These are phyloP conservation scores for Hemicordylus capensis DNA, from an alignment of 2,113 vertebrate species.

Conservation along the genomic window DNA sequence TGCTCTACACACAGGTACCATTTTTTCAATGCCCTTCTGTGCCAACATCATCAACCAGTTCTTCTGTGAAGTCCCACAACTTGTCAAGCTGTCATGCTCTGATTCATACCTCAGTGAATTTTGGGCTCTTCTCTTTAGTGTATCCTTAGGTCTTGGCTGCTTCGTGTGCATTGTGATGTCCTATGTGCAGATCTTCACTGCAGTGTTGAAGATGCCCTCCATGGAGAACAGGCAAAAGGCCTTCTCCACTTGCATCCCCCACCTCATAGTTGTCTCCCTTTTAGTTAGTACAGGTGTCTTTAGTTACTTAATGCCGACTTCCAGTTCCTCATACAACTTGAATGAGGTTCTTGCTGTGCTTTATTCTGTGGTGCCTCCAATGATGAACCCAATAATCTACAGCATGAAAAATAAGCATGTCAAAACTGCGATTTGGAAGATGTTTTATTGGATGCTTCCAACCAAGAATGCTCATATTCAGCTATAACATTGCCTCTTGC, in stretches of 20 bases:
- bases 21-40: conserved; percentile 9
- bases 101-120: not conserved
- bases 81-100: not conserved
- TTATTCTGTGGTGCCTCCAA: too few species aligned
- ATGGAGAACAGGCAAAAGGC: not conserved
- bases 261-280: not conserved
- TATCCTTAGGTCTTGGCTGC: not conserved
- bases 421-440: too few species aligned
- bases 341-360: not conserved
- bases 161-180: not conserved
- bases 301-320: not conserved
- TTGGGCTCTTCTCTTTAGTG: not conserved
- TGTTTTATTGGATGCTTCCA: too few species aligned
- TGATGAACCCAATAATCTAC: too few species aligned
- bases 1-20: not conserved
- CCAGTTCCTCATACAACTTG: not conserved
- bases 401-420: too few species aligned
- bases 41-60: not conserved
- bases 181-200: not conserved
- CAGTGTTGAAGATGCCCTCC: not conserved
- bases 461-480: too few species aligned
- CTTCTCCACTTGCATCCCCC: conserved; percentile 6
- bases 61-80: conserved; percentile 17
- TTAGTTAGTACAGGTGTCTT: not conserved
- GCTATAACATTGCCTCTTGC: too few species aligned